phyloP scores from a whole-genome alignment of 2,113 vertebrate genomes.

The Malaclemys terrapin region DNA sequence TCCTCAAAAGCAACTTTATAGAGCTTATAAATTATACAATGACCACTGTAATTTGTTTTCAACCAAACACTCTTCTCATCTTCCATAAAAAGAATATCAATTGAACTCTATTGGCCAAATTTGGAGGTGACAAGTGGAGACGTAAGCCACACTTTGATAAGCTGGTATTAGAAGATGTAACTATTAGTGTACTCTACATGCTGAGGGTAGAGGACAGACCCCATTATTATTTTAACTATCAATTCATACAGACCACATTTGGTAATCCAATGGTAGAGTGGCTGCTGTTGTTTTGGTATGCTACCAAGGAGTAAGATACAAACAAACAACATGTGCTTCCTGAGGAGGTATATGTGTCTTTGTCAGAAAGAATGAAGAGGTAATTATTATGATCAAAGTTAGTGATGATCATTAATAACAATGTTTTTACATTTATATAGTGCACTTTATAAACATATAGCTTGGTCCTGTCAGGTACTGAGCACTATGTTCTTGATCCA shows the following conservation, averaged over 20 bases:
- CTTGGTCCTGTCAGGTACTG: not conserved
- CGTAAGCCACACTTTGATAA: not conserved
- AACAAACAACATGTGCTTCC: not conserved
- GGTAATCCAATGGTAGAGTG: not conserved
- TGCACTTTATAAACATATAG: not conserved
- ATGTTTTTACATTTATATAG: conserved; percentile 18
- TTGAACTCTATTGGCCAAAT: not conserved
- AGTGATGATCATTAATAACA: not conserved
- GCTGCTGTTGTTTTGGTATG: not conserved
- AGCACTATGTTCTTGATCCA: not conserved
- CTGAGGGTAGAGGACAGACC: not conserved
- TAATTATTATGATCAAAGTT: not conserved
- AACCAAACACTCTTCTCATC: not conserved
- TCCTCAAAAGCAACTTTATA: not conserved
- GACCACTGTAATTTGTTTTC: not conserved
- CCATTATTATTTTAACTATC: not conserved
- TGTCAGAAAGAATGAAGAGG: not conserved
- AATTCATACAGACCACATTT: conserved; percentile 20
- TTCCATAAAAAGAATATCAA: not conserved
- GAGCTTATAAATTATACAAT: not conserved
- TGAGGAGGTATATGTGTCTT: not conserved
- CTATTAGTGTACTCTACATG: not conserved
- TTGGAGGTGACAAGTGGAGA: not conserved
- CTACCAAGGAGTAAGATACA: not conserved
- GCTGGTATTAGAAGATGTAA: not conserved